phyloP scores from a whole-genome alignment of 2,113 vertebrate species.

The Dasyornis broadbenti region DNA sequence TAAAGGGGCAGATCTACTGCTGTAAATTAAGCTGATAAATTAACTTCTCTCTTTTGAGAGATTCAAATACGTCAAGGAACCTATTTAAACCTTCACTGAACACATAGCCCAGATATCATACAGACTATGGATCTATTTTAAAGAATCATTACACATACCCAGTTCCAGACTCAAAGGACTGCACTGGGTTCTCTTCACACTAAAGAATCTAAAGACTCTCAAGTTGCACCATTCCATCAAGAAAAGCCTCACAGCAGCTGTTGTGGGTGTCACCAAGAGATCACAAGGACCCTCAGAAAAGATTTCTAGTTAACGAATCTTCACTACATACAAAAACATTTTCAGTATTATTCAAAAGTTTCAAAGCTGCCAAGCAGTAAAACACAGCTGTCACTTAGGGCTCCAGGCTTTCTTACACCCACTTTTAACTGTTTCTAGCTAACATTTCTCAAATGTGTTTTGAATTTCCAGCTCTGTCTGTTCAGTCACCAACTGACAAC shows the following conservation, averaged over 20 bases:
- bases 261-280: background rate
- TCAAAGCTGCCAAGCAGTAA: background rate
- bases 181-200: background rate
- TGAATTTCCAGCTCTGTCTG: conserved; percentile 15
- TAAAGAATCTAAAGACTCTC: background rate
- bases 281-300: background rate
- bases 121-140: background rate
- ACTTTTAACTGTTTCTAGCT: background rate
- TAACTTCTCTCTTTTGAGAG: background rate
- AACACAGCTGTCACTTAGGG: background rate
- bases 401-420: background rate
- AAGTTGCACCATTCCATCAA: background rate
- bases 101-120: background rate
- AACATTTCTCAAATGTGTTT: conserved; percentile 16
- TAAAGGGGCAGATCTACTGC: background rate
- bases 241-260: background rate
- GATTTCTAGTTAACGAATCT: background rate
- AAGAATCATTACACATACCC: background rate
- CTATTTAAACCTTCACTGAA: background rate
- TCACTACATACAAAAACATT: background rate
- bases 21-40: background rate
- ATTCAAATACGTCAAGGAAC: background rate
- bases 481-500: background rate
- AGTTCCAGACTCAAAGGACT: background rate
- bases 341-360: background rate